phyloP scores from a whole-genome alignment of 2,888 invertebrate genomes.

The Spisula subtruncata region DNA sequence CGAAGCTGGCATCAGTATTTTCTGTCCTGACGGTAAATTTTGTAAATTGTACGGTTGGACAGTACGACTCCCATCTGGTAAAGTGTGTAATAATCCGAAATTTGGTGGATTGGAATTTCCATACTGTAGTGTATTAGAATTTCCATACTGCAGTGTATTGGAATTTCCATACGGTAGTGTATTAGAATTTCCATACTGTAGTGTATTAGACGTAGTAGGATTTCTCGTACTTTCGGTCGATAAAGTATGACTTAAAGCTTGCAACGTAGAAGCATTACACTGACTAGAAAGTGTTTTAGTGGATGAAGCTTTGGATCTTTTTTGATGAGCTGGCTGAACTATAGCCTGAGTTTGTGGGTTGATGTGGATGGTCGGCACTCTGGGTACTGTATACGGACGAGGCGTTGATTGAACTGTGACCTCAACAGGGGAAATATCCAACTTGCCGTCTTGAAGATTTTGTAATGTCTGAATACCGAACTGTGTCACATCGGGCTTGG shows the following conservation, averaged over 20 bases:
- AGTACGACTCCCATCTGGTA: neutral
- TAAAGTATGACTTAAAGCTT: too few relatives aligned
- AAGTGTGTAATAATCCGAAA: neutral
- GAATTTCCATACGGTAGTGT: neutral
- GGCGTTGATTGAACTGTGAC: conserved; percentile 24
- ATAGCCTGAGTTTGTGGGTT: neutral
- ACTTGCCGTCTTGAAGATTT: conserved; percentile 37
- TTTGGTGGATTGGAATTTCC: neutral
- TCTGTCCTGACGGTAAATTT: neutral
- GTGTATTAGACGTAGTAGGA: neutral
- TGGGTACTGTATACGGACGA: neutral
- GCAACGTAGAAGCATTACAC: neutral
- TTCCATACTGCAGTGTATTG: too few relatives aligned
- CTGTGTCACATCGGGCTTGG: neutral
- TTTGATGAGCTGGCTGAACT: too few relatives aligned
- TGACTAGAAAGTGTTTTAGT: too few relatives aligned
- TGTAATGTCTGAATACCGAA: conserved; percentile 50
- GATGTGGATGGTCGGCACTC: neutral
- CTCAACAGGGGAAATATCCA: conserved; percentile 43
- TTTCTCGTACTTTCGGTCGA: neutral
- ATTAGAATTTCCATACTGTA: too few relatives aligned
- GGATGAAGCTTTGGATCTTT: too few relatives aligned
- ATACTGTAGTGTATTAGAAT: too few relatives aligned
- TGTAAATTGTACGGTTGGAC: neutral
- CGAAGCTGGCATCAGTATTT: neutral